Conservation (phyloP, 2,797 vertebrate species). For the Rhinichthys osculus region DNA sequence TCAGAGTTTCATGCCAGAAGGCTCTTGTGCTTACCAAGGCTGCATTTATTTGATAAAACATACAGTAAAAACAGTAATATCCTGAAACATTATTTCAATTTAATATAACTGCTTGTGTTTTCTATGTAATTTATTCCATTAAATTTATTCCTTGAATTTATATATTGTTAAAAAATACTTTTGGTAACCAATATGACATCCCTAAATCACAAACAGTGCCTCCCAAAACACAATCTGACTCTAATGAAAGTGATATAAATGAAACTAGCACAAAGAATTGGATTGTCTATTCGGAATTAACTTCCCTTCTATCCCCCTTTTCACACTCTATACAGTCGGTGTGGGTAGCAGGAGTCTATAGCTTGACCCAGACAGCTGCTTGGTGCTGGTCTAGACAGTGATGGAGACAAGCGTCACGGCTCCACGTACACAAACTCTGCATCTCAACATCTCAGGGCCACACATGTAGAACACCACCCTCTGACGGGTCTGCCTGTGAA, state of each 20-base stretch:
- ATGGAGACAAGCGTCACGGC: slow-evolving; percentile 41
- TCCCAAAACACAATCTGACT: neutral
- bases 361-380: slow-evolving; percentile 70
- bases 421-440: slow-evolving; percentile 68
- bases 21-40: neutral
- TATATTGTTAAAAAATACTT: neutral
- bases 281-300: slow-evolving; percentile 1
- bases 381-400: slow-evolving; percentile 59
- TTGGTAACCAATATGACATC: neutral
- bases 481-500: slow-evolving; percentile 70
- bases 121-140: neutral
- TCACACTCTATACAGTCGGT: slow-evolving; percentile 63
- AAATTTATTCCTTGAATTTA: neutral
- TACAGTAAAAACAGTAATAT: neutral
- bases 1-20: too few relatives aligned
- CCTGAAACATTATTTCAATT: neutral
- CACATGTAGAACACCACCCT: slow-evolving; percentile 71
- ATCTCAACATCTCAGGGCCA: slow-evolving; percentile 74
- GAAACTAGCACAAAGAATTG: neutral
- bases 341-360: slow-evolving; percentile 74
- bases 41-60: neutral
- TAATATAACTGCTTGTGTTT: neutral
- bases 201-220: neutral
- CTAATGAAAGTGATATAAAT: neutral
- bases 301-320: slow-evolving; percentile 7